phyloP scores from a whole-genome alignment of 2,797 vertebrate genomes.

The Chaenodraco wilsoni region DNA sequence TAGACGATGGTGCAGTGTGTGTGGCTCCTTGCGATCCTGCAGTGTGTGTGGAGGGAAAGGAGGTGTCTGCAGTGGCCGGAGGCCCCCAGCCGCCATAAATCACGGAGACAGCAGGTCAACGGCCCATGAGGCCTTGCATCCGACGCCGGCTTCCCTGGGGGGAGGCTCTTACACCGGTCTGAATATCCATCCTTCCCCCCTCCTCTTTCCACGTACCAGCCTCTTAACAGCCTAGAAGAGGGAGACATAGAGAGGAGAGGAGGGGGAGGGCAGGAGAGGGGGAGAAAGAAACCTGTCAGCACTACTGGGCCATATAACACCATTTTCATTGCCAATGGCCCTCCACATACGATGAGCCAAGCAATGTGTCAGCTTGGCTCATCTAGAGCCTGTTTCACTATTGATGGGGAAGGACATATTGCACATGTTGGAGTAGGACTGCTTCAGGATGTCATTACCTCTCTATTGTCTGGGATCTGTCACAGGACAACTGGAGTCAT shows the following conservation, averaged over 20 bases:
- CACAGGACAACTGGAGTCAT: constrained; percentile 51
- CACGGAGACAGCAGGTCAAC: constrained; percentile 80
- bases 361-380: constrained; percentile 75
- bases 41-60: constrained; percentile 55
- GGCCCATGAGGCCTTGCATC: constrained; percentile 78
- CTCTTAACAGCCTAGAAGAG: constrained; percentile 68
- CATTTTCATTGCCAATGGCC: constrained; percentile 73
- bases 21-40: constrained; percentile 61
- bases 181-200: constrained; percentile 78
- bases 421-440: constrained; percentile 47
- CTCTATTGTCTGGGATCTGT: constrained; percentile 51
- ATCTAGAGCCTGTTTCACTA: constrained; percentile 57
- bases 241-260: constrained; percentile 61
- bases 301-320: constrained; percentile 81
- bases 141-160: constrained; percentile 75
- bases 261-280: constrained; percentile 42
- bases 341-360: constrained; percentile 72
- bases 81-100: constrained; percentile 82
- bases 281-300: constrained; percentile 83
- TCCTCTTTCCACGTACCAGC: constrained; percentile 67
- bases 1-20: constrained; percentile 57
- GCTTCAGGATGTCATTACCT: constrained; percentile 60
- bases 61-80: constrained; percentile 77
- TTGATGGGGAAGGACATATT: constrained; percentile 64
- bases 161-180: constrained; percentile 76